Base-by-base conservation (phyloP, 2,797 vertebrate species). In the Aldrovandia affinis region DNA sequence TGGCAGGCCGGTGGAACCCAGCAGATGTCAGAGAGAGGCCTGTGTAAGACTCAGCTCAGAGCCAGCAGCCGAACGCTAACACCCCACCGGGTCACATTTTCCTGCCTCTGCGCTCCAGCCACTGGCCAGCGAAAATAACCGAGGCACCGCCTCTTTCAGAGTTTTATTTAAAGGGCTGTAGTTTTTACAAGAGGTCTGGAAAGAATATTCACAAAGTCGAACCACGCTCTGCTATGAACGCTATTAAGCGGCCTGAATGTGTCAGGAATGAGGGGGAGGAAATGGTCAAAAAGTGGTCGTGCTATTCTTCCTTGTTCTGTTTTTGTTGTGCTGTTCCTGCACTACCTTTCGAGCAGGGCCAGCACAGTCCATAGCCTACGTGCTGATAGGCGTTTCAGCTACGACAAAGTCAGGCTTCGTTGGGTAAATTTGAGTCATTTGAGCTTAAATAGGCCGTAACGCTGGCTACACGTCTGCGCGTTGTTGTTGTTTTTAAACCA, bases 61-160 rank as follows among this genome's bases (percentile, higher is more conserved):
- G 50, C 61, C 54, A 84, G 80, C 83, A 78, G 82, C 85, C 78
- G 83, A 81, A 84, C 14, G 44, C 52, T 73, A n/a, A 59, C 75
- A 80, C 84, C 82, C 55, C 44, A 82, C 47, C 75, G 52, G 88
- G 88, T 90, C 89, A 91, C 84, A 86, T 90, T 89, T 89, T 89
- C 89, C 90, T 88, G 81, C 84, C 79, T 81, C 78, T 84, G 83
- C 63, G 88, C 83, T 79, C 80, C 83, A 88, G 86, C 78, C 88
- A 88, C 84, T 87, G 86, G 86, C 84, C 91, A 87, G 86, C 59
- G n/a, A 84, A 79, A 36, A 85, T 91, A 89, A 92, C 86, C 92
- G 89, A 90, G 77, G 85, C 65, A 65, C 80, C 83, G 80, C 83
- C 82, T 82, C 80, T 78, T 83, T n/a, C n/a, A 81, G 80, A 78